A percentile compares a stretch with the other conserved stretches of the same genome.
Conservation (phyloP, 2,797 vertebrate species). For the Molossus alvarezi region DNA sequence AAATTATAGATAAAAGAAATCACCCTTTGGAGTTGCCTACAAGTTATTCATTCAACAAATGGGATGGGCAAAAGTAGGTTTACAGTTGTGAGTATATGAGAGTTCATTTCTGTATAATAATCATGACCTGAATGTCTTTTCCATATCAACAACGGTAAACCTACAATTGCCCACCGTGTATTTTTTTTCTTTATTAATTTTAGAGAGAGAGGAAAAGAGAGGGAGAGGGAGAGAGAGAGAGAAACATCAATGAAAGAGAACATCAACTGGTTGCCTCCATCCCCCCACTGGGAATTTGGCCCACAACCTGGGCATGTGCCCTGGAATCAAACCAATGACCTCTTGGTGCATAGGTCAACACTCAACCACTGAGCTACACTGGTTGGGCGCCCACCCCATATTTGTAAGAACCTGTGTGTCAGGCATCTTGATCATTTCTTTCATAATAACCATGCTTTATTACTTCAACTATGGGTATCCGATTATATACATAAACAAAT, state of each 20-base stretch:
- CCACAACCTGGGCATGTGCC: too few relatives aligned
- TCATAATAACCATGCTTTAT: constrained; percentile 29
- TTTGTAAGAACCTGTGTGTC: not conserved
- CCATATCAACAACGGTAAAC: not conserved
- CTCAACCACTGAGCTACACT: too few relatives aligned
- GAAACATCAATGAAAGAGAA: too few relatives aligned
- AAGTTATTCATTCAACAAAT: not conserved
- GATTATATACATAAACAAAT: not conserved
- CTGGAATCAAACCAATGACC: too few relatives aligned
- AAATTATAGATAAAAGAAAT: constrained; percentile 58
- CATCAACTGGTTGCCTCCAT: too few relatives aligned
- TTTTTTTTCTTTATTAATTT: too few relatives aligned
- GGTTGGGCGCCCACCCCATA: not conserved
- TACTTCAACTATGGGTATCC: not conserved
- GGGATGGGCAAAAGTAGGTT: not conserved
- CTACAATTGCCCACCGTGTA: not conserved
- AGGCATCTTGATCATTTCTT: not conserved
- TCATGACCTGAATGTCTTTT: not conserved
- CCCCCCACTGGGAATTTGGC: too few relatives aligned
- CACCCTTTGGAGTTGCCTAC: not conserved
- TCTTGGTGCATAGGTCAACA: too few relatives aligned
- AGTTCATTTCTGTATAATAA: not conserved
- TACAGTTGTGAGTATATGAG: not conserved
- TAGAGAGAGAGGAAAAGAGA: too few relatives aligned
- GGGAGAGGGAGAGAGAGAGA: too few relatives aligned